Percentiles rank a stretch among this genome's conserved stretches.
Evolutionary conservation across 2,888 invertebrate species (phyloP).

Genomic region (Cantharis rufa): DNA sequence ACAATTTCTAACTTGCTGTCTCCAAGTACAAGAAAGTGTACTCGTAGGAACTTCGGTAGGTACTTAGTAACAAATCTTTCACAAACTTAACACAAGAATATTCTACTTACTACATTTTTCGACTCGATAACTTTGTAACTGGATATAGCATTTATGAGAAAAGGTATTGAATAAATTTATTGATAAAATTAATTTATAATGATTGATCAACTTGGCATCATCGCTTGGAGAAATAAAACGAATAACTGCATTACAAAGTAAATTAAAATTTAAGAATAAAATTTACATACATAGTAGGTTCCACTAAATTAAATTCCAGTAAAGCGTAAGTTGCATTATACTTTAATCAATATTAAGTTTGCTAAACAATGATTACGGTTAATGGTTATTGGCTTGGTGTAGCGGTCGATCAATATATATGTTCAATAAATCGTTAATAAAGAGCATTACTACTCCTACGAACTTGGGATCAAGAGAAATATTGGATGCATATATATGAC

Average conservation of each 20-base stretch:
- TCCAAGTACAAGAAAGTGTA: neutral
- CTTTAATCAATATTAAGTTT: conserved; percentile 48
- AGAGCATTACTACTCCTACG: conserved; percentile 37
- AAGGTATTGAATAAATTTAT: neutral
- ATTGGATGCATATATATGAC: conserved; percentile 16
- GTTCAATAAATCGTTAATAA: conserved; percentile 41
- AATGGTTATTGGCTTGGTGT: conserved; percentile 44
- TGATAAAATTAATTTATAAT: conserved; percentile 2
- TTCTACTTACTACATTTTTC: neutral
- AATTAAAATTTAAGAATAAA: conserved; percentile 50
- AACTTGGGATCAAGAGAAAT: conserved; percentile 20
- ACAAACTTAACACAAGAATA: neutral
- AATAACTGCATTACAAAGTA: conserved; percentile 34
- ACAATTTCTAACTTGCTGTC: neutral
- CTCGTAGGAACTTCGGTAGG: neutral
- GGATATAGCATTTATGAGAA: neutral
- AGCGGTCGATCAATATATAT: conserved; percentile 40
- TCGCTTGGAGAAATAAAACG: conserved; percentile 18
- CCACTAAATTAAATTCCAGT: conserved; percentile 44
- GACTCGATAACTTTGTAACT: neutral
- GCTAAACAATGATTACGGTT: conserved; percentile 47
- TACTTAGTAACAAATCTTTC: neutral
- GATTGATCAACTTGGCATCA: conserved; percentile 13
- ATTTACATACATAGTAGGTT: conserved; percentile 49
- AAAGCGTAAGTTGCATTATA: conserved; percentile 43